Evolutionary conservation across 2,888 invertebrate genomes (phyloP).

Genomic region (Parapristionchus giblindavisi): DNA sequence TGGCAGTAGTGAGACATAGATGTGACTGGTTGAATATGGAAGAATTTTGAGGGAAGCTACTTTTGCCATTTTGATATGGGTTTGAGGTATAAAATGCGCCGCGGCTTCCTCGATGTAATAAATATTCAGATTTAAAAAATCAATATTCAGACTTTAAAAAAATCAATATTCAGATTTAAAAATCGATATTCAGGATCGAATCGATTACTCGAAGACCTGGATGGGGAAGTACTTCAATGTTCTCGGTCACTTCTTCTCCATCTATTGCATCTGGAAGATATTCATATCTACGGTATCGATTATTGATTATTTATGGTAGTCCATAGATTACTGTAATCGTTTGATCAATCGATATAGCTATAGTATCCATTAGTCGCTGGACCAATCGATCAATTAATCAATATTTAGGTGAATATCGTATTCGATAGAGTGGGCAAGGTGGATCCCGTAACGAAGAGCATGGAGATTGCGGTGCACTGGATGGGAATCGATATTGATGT

Average conservation of each 20-base stretch:
- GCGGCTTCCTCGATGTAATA: no score
- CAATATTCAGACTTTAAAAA: no score
- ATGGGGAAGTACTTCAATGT: constrained; percentile 98
- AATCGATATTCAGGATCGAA: constrained; percentile 84
- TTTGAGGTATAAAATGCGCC: no score
- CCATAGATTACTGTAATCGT: no score
- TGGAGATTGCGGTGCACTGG: constrained; percentile 96
- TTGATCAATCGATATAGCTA: no score
- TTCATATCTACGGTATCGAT: constrained; percentile 77
- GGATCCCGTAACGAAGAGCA: constrained; percentile 93
- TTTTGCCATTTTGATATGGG: no score
- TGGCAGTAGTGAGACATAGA: no score
- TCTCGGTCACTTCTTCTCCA: constrained; percentile 95
- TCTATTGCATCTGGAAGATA: constrained; percentile 98
- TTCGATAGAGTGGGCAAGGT: constrained; percentile 96
- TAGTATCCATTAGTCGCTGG: neutral
- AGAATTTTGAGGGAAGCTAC: no score
- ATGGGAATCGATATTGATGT: constrained; percentile 91
- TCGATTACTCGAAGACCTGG: constrained; percentile 93
- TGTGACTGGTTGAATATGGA: no score
- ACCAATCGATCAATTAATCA: neutral
- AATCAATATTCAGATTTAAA: constrained; percentile 80
- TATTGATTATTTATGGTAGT: neutral
- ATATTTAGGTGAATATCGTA: constrained; percentile 85
- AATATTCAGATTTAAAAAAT: no score